These are phyloP conservation scores for Lithophane socia DNA, from an alignment of 2,888 invertebrate genomes.

Conservation along the genomic window DNA sequence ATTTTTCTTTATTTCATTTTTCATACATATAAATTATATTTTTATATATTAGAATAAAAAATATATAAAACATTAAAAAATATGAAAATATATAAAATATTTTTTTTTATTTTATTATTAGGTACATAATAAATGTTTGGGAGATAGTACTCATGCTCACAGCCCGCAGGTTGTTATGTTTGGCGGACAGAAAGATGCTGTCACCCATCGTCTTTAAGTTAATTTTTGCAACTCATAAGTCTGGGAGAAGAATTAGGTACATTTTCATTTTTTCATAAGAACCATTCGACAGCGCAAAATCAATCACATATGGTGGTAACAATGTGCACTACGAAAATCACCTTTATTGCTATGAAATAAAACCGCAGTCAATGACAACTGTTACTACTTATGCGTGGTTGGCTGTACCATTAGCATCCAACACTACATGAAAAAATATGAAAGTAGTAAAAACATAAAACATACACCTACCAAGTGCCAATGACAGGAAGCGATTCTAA, in stretches of 20 bases:
- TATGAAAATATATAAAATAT: too few relatives aligned
- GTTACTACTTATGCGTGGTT: neutral
- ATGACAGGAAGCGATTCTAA: constrained; percentile 21
- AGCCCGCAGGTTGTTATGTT: too few relatives aligned
- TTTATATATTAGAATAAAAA: too few relatives aligned
- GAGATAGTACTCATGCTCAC: neutral
- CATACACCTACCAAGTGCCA: neutral
- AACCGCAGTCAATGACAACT: neutral
- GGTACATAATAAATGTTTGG: too few relatives aligned
- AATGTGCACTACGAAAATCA: neutral
- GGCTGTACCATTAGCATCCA: neutral
- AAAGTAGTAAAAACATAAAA: neutral
- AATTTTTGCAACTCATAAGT: neutral
- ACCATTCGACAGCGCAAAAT: too few relatives aligned
- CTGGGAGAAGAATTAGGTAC: neutral
- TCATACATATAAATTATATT: too few relatives aligned
- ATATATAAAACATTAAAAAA: too few relatives aligned
- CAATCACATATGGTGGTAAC: too few relatives aligned
- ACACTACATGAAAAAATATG: neutral
- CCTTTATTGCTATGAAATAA: neutral
- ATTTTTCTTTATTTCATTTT: too few relatives aligned
- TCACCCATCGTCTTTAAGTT: neutral
- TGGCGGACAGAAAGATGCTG: neutral
- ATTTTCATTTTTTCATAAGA: neutral
- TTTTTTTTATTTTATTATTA: too few relatives aligned